Percentiles rank a stretch among this genome's conserved stretches.
Conservation (phyloP, 2,797 vertebrate species). For the Peromyscus melanophrys region DNA sequence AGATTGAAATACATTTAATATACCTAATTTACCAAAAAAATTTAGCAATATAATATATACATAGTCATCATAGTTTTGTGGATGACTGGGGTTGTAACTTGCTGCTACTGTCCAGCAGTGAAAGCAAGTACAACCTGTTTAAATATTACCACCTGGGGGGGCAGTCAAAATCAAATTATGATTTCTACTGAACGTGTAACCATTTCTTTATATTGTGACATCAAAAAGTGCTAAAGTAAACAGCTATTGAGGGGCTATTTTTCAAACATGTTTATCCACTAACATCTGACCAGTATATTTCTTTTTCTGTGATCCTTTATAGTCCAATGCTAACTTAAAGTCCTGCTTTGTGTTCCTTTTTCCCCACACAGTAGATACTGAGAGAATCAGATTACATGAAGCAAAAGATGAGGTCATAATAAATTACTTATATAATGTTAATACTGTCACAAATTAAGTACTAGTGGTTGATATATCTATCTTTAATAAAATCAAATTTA, state of each 20-base stretch:
- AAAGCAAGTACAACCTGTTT: background rate
- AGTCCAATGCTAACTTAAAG: background rate
- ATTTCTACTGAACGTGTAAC: background rate
- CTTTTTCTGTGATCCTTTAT: background rate
- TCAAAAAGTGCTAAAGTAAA: background rate
- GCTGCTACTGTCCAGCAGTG: background rate
- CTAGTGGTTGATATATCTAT: background rate
- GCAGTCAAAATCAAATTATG: background rate
- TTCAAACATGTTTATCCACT: background rate
- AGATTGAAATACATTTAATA: background rate
- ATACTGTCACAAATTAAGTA: background rate
- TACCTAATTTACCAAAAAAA: background rate
- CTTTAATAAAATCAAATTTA: constrained; percentile 13
- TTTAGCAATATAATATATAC: background rate
- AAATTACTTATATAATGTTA: background rate
- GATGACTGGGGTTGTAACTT: background rate
- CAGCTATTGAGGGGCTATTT: background rate
- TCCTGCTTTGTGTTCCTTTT: background rate
- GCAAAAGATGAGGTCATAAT: background rate
- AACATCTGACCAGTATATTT: background rate
- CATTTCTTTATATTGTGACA: background rate
- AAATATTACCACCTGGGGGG: background rate
- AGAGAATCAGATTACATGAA: constrained; percentile 37
- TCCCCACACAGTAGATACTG: background rate
- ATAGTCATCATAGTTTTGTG: background rate